Percentiles rank a stretch among this genome's conserved stretches.
Evolutionary conservation across 2,113 vertebrate genomes (phyloP).

Genomic region (Etheostoma spectabile): DNA sequence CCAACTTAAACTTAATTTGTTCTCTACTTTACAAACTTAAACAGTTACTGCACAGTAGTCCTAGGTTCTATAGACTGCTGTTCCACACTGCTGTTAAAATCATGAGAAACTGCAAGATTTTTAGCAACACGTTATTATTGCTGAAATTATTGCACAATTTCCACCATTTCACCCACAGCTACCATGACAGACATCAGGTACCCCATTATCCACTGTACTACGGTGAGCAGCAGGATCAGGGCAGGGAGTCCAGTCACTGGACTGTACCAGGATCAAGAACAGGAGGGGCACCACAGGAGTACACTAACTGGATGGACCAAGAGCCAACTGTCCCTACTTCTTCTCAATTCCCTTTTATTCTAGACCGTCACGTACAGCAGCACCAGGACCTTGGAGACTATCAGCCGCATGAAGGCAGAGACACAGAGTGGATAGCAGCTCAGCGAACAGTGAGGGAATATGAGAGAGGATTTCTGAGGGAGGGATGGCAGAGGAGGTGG

Average conservation of each 20-base stretch:
- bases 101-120: neutral
- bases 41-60: neutral
- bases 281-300: conserved; percentile 59
- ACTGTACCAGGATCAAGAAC: conserved; percentile 69
- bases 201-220: conserved; percentile 59
- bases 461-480: conserved; percentile 64
- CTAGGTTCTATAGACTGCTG: neutral
- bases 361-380: conserved; percentile 51
- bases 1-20: neutral
- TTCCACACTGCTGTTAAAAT: neutral
- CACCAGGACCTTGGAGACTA: conserved; percentile 55
- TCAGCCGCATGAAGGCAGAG: conserved; percentile 57
- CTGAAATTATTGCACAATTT: conserved; percentile 12
- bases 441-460: conserved; percentile 58
- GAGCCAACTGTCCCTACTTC: conserved; percentile 42
- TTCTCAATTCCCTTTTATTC: conserved; percentile 66
- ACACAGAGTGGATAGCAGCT: conserved; percentile 63
- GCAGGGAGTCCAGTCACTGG: conserved; percentile 69
- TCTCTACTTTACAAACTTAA: neutral
- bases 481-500: conserved; percentile 73
- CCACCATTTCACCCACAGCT: conserved; percentile 60
- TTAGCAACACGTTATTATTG: neutral
- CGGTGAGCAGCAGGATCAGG: conserved; percentile 57
- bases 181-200: conserved; percentile 69
- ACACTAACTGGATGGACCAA: conserved; percentile 68